These are phyloP conservation scores for Porphyrio hochstetteri DNA, from an alignment of 2,113 vertebrate species.

Conservation along the genomic window DNA sequence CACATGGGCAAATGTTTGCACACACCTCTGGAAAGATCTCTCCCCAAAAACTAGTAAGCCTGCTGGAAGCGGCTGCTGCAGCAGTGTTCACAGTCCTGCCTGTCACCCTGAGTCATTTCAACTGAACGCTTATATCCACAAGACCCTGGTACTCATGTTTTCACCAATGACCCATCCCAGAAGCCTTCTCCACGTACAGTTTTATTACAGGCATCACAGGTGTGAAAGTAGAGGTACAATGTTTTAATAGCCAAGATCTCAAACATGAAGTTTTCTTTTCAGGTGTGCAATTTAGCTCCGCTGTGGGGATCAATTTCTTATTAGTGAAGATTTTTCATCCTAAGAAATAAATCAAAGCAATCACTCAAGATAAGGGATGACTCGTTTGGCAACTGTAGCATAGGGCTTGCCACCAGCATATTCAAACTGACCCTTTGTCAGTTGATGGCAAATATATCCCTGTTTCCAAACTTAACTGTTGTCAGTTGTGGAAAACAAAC, in stretches of 20 bases:
- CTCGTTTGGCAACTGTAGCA: not conserved
- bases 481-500: not conserved
- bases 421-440: not conserved
- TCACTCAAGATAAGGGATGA: not conserved
- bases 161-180: rapidly evolving
- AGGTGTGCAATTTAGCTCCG: not conserved
- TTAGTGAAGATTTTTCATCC: not conserved
- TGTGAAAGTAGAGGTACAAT: not conserved
- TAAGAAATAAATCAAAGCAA: not conserved
- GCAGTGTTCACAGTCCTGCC: not conserved
- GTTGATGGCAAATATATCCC: not conserved
- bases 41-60: not conserved
- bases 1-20: not conserved
- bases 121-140: no score
- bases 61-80: not conserved
- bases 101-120: not conserved
- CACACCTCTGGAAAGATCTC: rapidly evolving
- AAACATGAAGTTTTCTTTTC: not conserved
- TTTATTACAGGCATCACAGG: not conserved
- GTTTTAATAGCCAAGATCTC: not conserved
- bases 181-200: not conserved
- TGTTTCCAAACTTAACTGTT: not conserved
- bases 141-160: not conserved
- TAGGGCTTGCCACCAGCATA: not conserved
- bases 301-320: not conserved